Conservation (phyloP, 2,888 invertebrate genomes). For the Ramazzottius varieornatus region DNA sequence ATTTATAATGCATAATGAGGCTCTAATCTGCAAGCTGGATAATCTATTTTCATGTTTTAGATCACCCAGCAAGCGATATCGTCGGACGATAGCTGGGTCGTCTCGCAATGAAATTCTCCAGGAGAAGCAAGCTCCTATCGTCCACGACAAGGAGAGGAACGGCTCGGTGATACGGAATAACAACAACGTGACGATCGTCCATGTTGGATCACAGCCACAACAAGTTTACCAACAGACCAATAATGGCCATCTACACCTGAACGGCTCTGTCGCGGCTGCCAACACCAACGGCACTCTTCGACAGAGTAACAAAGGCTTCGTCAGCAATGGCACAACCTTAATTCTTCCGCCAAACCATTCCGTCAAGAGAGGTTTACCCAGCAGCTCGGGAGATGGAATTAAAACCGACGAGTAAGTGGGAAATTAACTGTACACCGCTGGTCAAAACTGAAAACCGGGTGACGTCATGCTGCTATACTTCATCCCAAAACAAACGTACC, state of each 20-base stretch:
- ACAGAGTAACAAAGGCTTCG: too few species aligned
- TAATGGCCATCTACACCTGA: background rate
- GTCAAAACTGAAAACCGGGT: too few species aligned
- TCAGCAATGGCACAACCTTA: background rate
- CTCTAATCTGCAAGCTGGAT: constrained; percentile 2
- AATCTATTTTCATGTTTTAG: constrained; percentile 12
- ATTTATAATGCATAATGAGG: too few species aligned
- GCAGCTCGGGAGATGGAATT: too few species aligned
- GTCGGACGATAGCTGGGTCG: constrained; percentile 17
- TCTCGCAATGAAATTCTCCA: constrained; percentile 6
- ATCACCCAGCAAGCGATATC: constrained; percentile 21
- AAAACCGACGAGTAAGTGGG: constrained; percentile 3
- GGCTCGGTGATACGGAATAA: background rate
- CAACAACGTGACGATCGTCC: background rate
- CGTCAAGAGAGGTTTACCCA: background rate
- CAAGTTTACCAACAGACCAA: background rate
- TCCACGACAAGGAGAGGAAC: background rate
- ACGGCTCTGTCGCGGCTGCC: background rate
- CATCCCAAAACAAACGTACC: too few species aligned
- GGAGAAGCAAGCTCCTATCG: background rate
- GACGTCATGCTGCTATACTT: too few species aligned
- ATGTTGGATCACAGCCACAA: background rate
- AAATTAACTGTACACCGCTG: too few species aligned
- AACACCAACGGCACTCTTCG: too few species aligned
- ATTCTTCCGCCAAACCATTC: background rate